Percentiles rank a stretch among this genome's conserved stretches.
These are phyloP conservation scores for Gyps fulvus DNA, from an alignment of 2,113 vertebrate genomes.

Conservation along the genomic window DNA sequence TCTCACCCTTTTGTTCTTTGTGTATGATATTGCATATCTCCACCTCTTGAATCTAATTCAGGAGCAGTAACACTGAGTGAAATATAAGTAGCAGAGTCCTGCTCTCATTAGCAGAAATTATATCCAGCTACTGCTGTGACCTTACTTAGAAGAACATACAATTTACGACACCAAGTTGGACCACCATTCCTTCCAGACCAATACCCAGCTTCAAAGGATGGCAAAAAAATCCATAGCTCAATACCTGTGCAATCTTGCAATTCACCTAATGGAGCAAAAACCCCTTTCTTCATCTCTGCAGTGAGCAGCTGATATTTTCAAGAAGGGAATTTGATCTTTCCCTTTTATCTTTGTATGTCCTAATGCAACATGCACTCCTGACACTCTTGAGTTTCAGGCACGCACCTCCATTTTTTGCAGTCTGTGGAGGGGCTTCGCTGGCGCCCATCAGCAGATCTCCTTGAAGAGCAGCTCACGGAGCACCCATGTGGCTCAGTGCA, in stretches of 20 bases:
- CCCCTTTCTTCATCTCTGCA: not conserved
- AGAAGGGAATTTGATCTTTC: not conserved
- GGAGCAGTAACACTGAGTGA: not conserved
- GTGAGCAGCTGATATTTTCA: not conserved
- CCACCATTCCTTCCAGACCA: not conserved
- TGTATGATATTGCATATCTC: not conserved
- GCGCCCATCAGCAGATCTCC: not conserved
- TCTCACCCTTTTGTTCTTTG: not conserved
- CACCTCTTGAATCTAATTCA: not conserved
- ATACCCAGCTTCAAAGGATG: not conserved
- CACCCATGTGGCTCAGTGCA: not conserved
- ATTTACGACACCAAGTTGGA: not conserved
- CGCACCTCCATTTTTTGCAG: not conserved
- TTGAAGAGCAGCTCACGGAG: not conserved
- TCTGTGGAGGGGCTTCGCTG: not conserved
- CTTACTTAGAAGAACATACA: not conserved
- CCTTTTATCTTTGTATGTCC: not conserved
- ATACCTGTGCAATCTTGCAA: not conserved
- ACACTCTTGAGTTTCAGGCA: not conserved
- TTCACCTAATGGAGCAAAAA: not conserved
- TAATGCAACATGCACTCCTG: not conserved
- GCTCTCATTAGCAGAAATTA: conserved; percentile 32
- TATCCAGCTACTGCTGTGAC: not conserved
- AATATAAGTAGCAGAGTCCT: not conserved
- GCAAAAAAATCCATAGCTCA: not conserved